Conservation (phyloP, 2,113 vertebrate species). For the Pycnonotus jocosus region DNA sequence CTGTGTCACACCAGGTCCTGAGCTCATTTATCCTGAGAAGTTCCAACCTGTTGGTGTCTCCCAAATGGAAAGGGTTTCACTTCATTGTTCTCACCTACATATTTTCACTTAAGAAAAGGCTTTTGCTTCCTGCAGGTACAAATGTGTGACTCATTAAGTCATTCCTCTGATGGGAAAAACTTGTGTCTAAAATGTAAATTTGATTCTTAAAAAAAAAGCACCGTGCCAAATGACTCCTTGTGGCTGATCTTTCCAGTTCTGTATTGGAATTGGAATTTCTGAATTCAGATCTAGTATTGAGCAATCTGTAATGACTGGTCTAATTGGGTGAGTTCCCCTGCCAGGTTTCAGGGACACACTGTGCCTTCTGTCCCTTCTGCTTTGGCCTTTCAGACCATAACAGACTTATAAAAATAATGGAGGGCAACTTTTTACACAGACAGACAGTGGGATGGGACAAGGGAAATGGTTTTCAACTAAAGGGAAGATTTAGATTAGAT, state of each 20-base stretch:
- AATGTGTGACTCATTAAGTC: neutral
- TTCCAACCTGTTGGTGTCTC: neutral
- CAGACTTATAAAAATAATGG: neutral
- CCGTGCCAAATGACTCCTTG: neutral
- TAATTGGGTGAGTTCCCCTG: accelerated
- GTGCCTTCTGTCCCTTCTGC: neutral
- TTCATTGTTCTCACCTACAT: neutral
- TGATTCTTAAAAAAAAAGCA: neutral
- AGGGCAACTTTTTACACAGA: neutral
- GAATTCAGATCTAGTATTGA: neutral
- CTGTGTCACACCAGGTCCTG: neutral
- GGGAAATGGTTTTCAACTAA: neutral
- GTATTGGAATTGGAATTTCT: neutral
- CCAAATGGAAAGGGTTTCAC: neutral
- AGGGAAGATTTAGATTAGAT: neutral
- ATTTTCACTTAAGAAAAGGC: neutral
- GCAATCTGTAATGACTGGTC: neutral
- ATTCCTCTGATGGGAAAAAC: neutral
- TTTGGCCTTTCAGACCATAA: neutral
- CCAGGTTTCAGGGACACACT: neutral
- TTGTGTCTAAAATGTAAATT: constrained; percentile 20
- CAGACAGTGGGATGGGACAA: neutral
- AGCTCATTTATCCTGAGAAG: neutral
- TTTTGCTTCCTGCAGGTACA: neutral
- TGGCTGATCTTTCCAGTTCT: neutral